A percentile compares a stretch with the other conserved stretches of the same genome.
phyloP scores from a whole-genome alignment of 2,888 invertebrate genomes.

The Ormyrus nitidulus region DNA sequence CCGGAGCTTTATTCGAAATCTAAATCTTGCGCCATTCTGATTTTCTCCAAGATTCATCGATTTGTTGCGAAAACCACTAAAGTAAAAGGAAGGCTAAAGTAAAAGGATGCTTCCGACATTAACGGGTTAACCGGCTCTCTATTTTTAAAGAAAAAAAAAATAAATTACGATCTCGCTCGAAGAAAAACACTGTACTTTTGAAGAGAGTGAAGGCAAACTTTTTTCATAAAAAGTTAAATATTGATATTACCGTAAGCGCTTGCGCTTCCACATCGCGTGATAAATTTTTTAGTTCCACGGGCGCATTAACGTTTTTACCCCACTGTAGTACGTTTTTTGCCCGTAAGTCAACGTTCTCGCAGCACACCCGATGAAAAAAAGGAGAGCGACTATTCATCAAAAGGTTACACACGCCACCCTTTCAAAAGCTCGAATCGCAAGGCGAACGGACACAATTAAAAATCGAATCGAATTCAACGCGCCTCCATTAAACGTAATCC shows the following conservation, averaged over 20 bases:
- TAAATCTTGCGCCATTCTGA: too few relatives aligned
- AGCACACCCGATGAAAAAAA: neutral
- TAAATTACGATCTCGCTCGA: too few relatives aligned
- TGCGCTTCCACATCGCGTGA: slow-evolving; percentile 34
- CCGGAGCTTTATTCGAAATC: too few relatives aligned
- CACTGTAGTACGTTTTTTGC: slow-evolving; percentile 15
- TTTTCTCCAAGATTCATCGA: too few relatives aligned
- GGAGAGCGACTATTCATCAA: slow-evolving; percentile 26
- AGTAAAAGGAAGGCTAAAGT: too few relatives aligned
- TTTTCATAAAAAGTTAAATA: slow-evolving; percentile 16
- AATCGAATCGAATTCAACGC: too few relatives aligned
- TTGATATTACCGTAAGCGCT: slow-evolving; percentile 12
- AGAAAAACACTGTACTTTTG: neutral
- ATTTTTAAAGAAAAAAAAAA: neutral
- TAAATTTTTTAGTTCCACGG: slow-evolving; percentile 23
- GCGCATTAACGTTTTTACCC: slow-evolving; percentile 21
- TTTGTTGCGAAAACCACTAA: too few relatives aligned
- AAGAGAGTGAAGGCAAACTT: slow-evolving; percentile 7
- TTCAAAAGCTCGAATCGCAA: neutral
- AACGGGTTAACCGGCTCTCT: neutral
- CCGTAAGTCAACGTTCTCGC: slow-evolving; percentile 14
- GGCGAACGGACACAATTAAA: neutral
- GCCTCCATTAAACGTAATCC: too few relatives aligned
- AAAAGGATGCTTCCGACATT: too few relatives aligned
- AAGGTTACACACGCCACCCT: neutral